phyloP scores from a whole-genome alignment of 2,888 invertebrate species.

The Eupithecia pulchellata region DNA sequence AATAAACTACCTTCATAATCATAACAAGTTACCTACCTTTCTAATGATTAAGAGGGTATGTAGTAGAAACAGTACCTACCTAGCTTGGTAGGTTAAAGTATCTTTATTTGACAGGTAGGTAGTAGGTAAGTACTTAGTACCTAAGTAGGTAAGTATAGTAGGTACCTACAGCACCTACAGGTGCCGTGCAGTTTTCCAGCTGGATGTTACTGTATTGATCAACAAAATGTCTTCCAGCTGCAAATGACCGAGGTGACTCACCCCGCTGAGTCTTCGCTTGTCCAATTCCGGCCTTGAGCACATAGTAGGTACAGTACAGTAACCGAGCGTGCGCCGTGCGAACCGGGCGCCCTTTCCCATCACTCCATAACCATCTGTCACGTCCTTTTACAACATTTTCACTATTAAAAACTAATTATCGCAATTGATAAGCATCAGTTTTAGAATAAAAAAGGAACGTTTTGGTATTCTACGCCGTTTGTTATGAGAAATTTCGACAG shows the following conservation, averaged over 20 bases:
- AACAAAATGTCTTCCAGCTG: constrained; percentile 6
- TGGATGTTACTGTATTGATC: constrained; percentile 21
- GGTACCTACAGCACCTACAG: too few species aligned
- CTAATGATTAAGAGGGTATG: too few species aligned
- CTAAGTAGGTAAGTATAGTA: background rate
- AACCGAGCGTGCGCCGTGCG: constrained; percentile 55
- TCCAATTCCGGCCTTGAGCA: constrained; percentile 58
- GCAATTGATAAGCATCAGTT: background rate
- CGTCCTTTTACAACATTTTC: background rate
- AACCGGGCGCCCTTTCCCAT: constrained; percentile 41
- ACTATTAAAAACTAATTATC: background rate
- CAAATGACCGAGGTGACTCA: constrained; percentile 51
- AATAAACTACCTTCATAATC: too few species aligned
- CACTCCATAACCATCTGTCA: constrained; percentile 10
- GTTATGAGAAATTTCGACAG: background rate
- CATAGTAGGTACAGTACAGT: constrained; percentile 56
- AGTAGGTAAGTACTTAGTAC: background rate
- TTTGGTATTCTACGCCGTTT: background rate
- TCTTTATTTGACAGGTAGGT: too few species aligned
- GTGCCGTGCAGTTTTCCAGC: background rate
- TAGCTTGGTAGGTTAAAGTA: too few species aligned
- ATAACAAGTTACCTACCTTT: too few species aligned
- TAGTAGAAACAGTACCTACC: too few species aligned
- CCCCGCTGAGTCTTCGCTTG: constrained; percentile 41
- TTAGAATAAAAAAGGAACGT: background rate